Base-by-base conservation (phyloP, 2,888 invertebrate genomes). In the Eristalis intricaria region DNA sequence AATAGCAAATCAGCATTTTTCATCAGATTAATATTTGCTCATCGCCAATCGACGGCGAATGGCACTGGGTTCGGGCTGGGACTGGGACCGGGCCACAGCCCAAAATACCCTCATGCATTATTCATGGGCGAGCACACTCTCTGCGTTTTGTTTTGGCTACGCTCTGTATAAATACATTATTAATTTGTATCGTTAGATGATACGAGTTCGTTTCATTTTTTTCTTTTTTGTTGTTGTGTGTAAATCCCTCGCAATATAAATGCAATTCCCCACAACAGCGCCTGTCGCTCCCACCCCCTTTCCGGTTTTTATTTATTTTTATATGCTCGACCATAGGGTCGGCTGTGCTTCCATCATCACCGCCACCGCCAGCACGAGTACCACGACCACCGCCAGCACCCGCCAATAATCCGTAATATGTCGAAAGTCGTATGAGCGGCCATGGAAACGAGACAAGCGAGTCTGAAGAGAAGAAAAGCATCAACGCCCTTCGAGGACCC, bases 141-240 rank as follows among this genome's bases (percentile, higher is more conserved):
- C 75, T 79, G 73, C 73, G 70, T 65, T 84, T 87, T 87, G 87
- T 87, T 87, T 87, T 83, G 87, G 87, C 87, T 76, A 80, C 71
- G 66, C 81, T 74, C 76, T 87, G 84, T 87, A 87, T 87, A 87
- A 87, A 87, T 87, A 87, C 87, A 87, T 87, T 87, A 87, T 87
- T 87, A 87, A 87, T 87, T 87, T 87, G 84, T 87, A 83, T 76
- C 87, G 87, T 84, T 87, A 87, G 87, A 87, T 80, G 87, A 87
- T 87, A 87, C 79, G 84, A 87, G 84, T 87, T 84, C 80, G 15
- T n/a, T 43, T 43, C 43, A n/a, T n/a, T n/a, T 50, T 50, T 43
- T 43, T 40, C 13, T 40, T 11, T 40, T 43, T 13, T 26, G 26
- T 15, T 50, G 50, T 50, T 50, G 19, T 50, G 50, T 80, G 79